Evolutionary conservation across 30 jellyfish, hydroid and myxozoan genomes (phyloP), one percentile per base, ranked within the genome.

Genomic region (Hydra vulgaris): DNA sequence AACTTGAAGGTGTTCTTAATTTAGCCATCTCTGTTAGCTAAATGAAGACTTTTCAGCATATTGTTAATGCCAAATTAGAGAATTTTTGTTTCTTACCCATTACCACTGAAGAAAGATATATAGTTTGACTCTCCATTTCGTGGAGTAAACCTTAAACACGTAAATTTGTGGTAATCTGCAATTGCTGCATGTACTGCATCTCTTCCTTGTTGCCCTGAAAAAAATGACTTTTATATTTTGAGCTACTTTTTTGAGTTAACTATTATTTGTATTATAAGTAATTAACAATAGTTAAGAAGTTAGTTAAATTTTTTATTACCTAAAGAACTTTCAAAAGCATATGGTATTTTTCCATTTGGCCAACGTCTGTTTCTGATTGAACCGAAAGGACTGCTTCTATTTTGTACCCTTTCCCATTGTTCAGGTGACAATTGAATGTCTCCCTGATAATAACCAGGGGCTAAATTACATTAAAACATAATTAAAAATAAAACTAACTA

Each of bases 381-480:
- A 17, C 85, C 85, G 0, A 78, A 78, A 22, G 83, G 71, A 7
- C 25, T 75, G 24, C n/a, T 18, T 15, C 24, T 70, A 18, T 26
- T 19, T 4, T 20, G 53, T 4, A 75, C 18, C 5, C 16, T 20
- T 17, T 20, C n/a, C 53, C 27, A 23, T 78, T 78, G 85, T 19
- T 78, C 54, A 16, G 76, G 79, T 20, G 85, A 15, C 77, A 78
- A 23, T 61, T 53, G 53, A 18, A 78, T 78, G 54, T 78, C 85
- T 52, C 85, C 85, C 23, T 78, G 77, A n/a, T 27, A 78, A 25
- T 40, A 17, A 77, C 85, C 85, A 19, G 80, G 79, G 26, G 12
- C 84, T 76, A n/a, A n/a, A n/a, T n/a, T n/a, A n/a, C n/a, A n/a
- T n/a, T n/a, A n/a, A n/a, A n/a, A n/a, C n/a, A n/a, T n/a, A n/a